A percentile compares a stretch with the other conserved stretches of the same genome.
Evolutionary conservation across 2,113 vertebrate genomes (phyloP).

Genomic region (Scolopax mira): DNA sequence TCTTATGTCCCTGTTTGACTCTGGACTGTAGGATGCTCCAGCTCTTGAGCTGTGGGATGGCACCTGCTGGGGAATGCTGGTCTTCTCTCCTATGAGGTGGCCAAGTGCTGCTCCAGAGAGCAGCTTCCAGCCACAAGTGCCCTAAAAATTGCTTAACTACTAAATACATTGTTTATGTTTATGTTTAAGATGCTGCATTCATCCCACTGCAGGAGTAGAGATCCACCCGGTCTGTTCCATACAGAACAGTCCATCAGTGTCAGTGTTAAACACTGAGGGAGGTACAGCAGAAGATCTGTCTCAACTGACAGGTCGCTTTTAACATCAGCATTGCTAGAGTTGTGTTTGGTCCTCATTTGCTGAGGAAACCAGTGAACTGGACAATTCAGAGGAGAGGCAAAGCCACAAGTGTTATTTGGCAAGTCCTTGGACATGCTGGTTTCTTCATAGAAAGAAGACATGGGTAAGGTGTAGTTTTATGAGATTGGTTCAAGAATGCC

Average conservation of each 20-base stretch:
- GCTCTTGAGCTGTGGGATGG: not conserved
- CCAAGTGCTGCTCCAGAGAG: not conserved
- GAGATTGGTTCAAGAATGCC: not conserved
- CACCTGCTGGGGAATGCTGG: not conserved
- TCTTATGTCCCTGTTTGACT: not conserved
- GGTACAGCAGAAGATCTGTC: not conserved
- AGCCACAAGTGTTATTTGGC: not conserved
- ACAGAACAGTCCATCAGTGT: not conserved
- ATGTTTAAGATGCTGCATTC: not conserved
- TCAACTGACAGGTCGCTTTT: accelerated
- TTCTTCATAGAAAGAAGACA: not conserved
- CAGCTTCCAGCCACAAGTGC: not conserved
- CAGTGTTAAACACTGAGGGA: too few species aligned
- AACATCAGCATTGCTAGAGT: not conserved
- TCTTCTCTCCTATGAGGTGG: not conserved
- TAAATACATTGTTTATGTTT: not conserved
- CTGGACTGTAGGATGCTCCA: not conserved
- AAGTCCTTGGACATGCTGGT: not conserved
- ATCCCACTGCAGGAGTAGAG: not conserved
- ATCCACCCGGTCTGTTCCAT: too few species aligned
- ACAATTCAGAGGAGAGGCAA: not conserved
- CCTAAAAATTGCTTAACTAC: not conserved
- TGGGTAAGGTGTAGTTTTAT: not conserved
- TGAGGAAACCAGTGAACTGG: not conserved
- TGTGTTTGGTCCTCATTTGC: not conserved